These are phyloP conservation scores for Cerastis rubricosa DNA, from an alignment of 2,888 invertebrate species.

Conservation along the genomic window DNA sequence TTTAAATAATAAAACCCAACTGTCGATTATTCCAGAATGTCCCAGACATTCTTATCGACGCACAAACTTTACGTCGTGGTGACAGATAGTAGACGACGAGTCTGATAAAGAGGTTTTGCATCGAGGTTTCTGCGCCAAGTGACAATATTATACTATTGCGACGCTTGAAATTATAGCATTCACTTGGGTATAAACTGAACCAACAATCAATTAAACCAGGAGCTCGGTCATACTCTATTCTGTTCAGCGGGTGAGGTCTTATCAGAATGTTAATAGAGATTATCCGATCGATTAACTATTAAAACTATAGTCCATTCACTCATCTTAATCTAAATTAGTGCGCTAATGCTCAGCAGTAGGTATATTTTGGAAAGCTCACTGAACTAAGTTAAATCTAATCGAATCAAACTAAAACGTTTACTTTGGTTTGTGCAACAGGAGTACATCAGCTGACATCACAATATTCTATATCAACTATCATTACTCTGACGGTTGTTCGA, in stretches of 20 bases:
- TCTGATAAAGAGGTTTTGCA: neutral
- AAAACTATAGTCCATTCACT: too few relatives aligned
- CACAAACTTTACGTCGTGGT: constrained; percentile 25
- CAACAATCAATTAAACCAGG: neutral
- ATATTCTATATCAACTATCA: too few relatives aligned
- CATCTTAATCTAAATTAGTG: too few relatives aligned
- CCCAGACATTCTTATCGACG: constrained; percentile 17
- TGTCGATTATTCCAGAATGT: neutral
- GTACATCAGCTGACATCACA: too few relatives aligned
- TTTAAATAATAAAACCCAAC: neutral
- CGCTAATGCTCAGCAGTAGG: too few relatives aligned
- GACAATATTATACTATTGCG: constrained; percentile 42
- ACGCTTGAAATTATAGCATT: neutral
- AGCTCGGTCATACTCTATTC: neutral
- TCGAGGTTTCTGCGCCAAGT: constrained; percentile 47
- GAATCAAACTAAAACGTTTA: too few relatives aligned
- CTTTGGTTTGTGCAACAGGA: too few relatives aligned
- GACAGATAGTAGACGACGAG: constrained; percentile 29
- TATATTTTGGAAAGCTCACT: too few relatives aligned
- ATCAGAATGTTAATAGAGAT: too few relatives aligned
- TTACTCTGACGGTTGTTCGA: too few relatives aligned
- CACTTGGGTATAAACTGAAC: neutral
- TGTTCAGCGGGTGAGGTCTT: neutral
- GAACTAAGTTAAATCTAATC: too few relatives aligned
- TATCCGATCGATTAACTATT: too few relatives aligned